Evolutionary conservation across 37 sponge, comb jelly and placozoan species (phyloP), one percentile per base, ranked within the genome.

Genomic region (Oscarella lobularis): DNA sequence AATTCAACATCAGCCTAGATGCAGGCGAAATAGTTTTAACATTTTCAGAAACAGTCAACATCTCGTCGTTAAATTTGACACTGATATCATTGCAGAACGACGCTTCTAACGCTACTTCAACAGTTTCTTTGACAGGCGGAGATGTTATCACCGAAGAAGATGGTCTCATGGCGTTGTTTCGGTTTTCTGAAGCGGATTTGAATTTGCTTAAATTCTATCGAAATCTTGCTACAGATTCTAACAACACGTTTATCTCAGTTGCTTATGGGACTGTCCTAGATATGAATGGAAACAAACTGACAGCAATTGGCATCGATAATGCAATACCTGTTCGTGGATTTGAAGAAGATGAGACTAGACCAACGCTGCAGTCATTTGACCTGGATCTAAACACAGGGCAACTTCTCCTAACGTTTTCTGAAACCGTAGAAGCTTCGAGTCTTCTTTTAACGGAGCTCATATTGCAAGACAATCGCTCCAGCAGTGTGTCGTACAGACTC

Each of bases 11-110:
- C 72, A 69, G 30, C 34, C 65, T 94, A n/a, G 85, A 94, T 75
- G 48, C 74, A 73, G 85, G 90, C 35, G n/a, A 74, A 2, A 76
- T 93, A 36, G 84, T 84, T 39, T 37, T 94, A 1, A 87, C 85
- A 0, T 94, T 94, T 76, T 78, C 93, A 27, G 93, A 92, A 74
- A 85, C 89, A 3, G 75, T 92, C 0, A 84, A 84, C 85, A 74
- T 76, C 31, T 32, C 65, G 30, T 81, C 87, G 4, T 80, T 94
- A 73, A 69, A 83, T 67, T 40, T 80, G 0, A 66, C 78, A 67
- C 73, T 71, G 6, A 39, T 89, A 36, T 77, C 82, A 0, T 70
- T 93, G 4, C 87, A 76, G 40, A 38, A 39, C 2, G 30, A 65
- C 37, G 65, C 66, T 27, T 34, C 2, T 1, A 76, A 77, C 27